Evolutionary conservation across 2,888 invertebrate species (phyloP), one percentile per base, ranked within the genome.

Genomic region (Nasonovia ribisnigri): DNA sequence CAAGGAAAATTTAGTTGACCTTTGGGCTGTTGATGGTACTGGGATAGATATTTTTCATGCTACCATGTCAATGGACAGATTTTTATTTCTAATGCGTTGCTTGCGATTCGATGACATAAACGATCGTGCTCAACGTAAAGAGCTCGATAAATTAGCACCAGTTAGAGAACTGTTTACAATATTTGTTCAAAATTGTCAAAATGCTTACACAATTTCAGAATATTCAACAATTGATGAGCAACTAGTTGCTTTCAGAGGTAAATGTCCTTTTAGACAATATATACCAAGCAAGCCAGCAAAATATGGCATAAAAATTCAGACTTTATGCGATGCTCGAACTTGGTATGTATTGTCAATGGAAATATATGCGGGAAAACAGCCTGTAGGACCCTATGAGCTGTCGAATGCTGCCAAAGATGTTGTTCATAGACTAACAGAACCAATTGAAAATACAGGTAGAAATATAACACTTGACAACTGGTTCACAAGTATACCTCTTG

Each of bases 381-480:
- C 77, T 20, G 26, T 20, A 48, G 54, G 84, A 51, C 84, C 87
- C 20, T 93, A 84, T 26, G 36, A 88, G 43, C 3, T 88, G 42
- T 54, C 54, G 2, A 88, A 88, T 88, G 43, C 77, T n/a, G 11
- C 51, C 26, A 57, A 42, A 46, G 43, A 60, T 60, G 46, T 60
- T 42, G 90, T 93, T n/a, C 29, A 90, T 48, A 48, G 90, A 51
- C 84, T 94, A 51, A 86, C 57, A 42, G 42, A 93, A 87, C 91
- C 88, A n/a, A 94, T 95, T 48, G 90, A 88, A n/a, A 91, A 94
- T 43, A 93, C 94, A 20, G 93, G 92, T 36, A 54, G 94, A 77
- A 95, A 95, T 91, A 60, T 95, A 20, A 95, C 95, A 42, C 77
- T 91, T 24, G 95, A 95, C 87, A 94, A 94, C 84, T 94, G 94